Evolutionary conservation across 2,888 invertebrate genomes (phyloP), one percentile per base, ranked within the genome.

Genomic region (Homarus gammarus): DNA sequence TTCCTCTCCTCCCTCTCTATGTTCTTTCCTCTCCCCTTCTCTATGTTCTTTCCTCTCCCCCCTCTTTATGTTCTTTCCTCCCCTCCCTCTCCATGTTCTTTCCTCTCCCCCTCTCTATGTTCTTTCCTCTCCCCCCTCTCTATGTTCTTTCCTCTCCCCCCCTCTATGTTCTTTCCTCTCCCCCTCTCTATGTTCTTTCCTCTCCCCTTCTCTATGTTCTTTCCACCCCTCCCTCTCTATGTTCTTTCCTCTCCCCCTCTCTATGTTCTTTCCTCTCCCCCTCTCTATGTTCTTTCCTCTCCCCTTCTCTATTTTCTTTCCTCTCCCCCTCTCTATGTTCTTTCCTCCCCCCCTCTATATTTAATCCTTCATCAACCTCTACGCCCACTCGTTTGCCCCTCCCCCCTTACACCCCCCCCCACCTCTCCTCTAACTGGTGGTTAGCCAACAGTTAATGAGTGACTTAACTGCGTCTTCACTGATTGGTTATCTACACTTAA

Each of bases 401-500:
- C 15, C 18, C 22, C 73, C 77, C n/a, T 12, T 22, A 56, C 56
- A 12, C 18, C 56, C 40, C n/a, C 49, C 31, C 31, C 51, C 12
- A 6, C 31, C 40, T n/a, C n/a, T 5, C 75, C 78, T 33, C 2
- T 31, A 51, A 33, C 56, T 1, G 38, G 56, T 78, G 78, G 78
- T 78, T 78, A 78, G 78, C 78, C 56, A 51, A 36, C 78, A 56
- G 78, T 78, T 78, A 78, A 78, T 78, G 78, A 78, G 78, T n/a
- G 78, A 78, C 51, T 51, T 56, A 49, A 51, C 78, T 40, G 18
- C 36, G 56, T n/a, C 78, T 51, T 56, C 56, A 33, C 56, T 56
- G 78, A 78, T 49, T 78, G 78, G 78, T 78, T 36, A 78, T 78
- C 78, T 78, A 78, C 78, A 78, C 33, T 77, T 77, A 77, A 77